Base-by-base conservation (phyloP, 1,140 invertebrate species). In the Heliconius congener region DNA sequence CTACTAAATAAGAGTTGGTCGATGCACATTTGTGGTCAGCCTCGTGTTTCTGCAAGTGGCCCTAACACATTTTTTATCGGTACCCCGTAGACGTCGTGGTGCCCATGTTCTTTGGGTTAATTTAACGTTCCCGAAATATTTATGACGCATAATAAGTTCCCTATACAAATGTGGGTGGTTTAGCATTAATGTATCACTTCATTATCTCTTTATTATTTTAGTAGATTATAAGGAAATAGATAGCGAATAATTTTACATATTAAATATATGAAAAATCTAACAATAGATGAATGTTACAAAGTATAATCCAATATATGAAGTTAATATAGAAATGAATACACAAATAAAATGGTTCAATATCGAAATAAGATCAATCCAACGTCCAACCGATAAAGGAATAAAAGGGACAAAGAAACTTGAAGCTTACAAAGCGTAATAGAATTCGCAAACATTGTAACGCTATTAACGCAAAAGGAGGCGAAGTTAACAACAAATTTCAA, bases 41-140 rank as follows among this genome's bases (percentile, higher is more conserved):
- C 82, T 82, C 81, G 42, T 81, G 86, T 87, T 89, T 92, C 88
- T 91, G 90, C 90, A 87, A 90, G 90, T 86, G 88, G 91, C 92
- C 84, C 91, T 83, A 80, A 85, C 87, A 86, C 70, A 76, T 92
- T 94, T 94, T 93, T 94, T 93, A 86, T 93, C 77, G 84, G 85
- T 81, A 80, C 76, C 80, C 86, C 87, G 91, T 89, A 94, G 93
- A 94, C 93, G 88, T 86, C 88, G 88, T 91, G 93, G 93, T 94
- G 93, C 93, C 91, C 89, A 91, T 93, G 89, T 94, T 94, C 93
- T 93, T 92, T 89, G 90, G 91, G 93, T 94, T 94, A 94, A 94
- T 93, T 94, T 94, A 93, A 94, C 91, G 92, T 93, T 93, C 88
- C 89, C 88, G 91, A 94, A 94, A 93, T 93, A 93, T 94, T 94